These are phyloP conservation scores for Taenaris catops DNA, from an alignment of 2,888 invertebrate genomes.

Conservation along the genomic window DNA sequence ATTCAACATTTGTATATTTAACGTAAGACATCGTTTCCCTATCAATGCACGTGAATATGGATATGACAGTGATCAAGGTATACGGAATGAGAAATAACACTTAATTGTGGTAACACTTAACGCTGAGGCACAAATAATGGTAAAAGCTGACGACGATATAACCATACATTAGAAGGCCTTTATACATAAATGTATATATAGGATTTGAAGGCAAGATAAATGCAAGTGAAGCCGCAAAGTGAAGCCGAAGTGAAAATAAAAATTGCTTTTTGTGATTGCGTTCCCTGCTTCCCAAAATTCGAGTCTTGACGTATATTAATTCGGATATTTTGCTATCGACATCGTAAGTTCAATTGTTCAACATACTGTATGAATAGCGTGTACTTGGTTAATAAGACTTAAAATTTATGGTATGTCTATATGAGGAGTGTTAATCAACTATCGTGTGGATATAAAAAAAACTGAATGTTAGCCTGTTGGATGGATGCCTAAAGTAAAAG, in stretches of 20 bases:
- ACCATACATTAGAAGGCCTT: constrained; percentile 20
- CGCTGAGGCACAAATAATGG: constrained; percentile 27
- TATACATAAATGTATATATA: constrained; percentile 30
- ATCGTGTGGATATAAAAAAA: constrained; percentile 1
- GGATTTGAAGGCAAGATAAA: constrained; percentile 31
- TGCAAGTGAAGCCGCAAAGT: constrained; percentile 51
- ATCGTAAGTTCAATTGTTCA: constrained; percentile 13
- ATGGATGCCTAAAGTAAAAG: constrained; percentile 10
- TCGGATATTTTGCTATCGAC: constrained; percentile 17
- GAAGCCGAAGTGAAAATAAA: constrained; percentile 54
- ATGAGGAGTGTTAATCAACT: constrained; percentile 12
- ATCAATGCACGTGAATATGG: constrained; percentile 41
- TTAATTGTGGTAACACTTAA: constrained; percentile 15
- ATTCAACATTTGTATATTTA: constrained; percentile 57
- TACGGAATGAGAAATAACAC: constrained; percentile 14
- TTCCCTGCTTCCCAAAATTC: constrained; percentile 19
- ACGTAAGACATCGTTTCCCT: constrained; percentile 37
- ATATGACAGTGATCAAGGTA: constrained; percentile 23
- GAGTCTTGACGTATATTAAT: constrained; percentile 12
- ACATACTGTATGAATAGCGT: constrained; percentile 25
- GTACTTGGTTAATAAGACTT: constrained; percentile 23
- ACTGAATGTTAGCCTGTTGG: constrained; percentile 13
- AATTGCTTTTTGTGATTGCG: constrained; percentile 57
- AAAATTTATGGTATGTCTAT: constrained; percentile 20
- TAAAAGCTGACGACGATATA: constrained; percentile 20